phyloP scores from a whole-genome alignment of 2,113 vertebrate genomes.

The Mastomys coucha region DNA sequence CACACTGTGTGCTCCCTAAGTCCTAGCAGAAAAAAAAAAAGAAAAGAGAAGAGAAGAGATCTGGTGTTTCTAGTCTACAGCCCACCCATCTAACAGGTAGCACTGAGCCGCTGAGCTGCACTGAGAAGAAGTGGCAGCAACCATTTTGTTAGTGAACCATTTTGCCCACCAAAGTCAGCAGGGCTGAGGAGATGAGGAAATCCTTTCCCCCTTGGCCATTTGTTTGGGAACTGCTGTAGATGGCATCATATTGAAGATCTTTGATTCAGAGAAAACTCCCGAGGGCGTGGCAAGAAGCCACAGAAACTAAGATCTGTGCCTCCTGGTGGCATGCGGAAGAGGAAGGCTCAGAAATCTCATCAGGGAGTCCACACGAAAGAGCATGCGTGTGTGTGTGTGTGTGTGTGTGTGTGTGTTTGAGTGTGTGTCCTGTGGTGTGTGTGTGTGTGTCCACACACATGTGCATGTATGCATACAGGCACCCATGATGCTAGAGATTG shows the following conservation, averaged over 20 bases:
- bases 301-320: neutral
- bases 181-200: neutral
- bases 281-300: neutral
- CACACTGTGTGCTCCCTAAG: neutral
- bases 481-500: neutral
- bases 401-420: no score
- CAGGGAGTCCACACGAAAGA: neutral
- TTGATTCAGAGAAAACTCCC: neutral
- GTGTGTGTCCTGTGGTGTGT: neutral
- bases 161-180: neutral
- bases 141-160: no score
- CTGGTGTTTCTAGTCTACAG: neutral
- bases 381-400: no score
- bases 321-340: neutral
- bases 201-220: neutral
- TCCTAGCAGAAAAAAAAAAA: neutral
- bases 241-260: neutral
- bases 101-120: neutral
- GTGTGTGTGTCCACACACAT: neutral
- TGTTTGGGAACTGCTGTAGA: neutral
- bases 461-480: neutral
- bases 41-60: neutral
- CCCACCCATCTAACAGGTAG: neutral
- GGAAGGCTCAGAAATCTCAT: neutral
- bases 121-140: neutral